phyloP scores from a whole-genome alignment of 2,888 invertebrate genomes.

The Leptopilina syphax region DNA sequence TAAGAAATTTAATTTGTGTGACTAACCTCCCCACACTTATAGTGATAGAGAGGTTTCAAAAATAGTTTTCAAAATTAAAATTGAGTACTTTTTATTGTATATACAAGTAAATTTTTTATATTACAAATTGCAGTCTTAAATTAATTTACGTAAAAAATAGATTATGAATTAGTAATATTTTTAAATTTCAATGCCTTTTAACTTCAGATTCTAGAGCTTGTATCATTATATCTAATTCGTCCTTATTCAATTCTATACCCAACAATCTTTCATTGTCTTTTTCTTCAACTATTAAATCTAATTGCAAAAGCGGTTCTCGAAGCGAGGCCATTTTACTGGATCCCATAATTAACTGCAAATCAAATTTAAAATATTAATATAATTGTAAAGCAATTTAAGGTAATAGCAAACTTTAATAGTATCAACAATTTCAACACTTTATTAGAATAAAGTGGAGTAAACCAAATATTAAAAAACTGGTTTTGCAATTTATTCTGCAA shows the following conservation, averaged over 20 bases:
- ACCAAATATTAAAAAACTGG: too few species aligned
- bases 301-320: constrained; percentile 77
- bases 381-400: background rate
- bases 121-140: too few species aligned
- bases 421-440: too few species aligned
- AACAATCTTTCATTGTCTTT: constrained; percentile 61
- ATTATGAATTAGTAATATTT: background rate
- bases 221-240: constrained; percentile 70
- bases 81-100: too few species aligned
- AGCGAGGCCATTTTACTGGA: constrained; percentile 77
- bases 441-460: too few species aligned
- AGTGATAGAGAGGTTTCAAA: too few species aligned
- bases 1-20: too few species aligned
- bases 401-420: background rate
- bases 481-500: too few species aligned
- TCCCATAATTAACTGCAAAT: constrained; percentile 77
- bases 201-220: constrained; percentile 62
- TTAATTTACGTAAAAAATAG: too few species aligned
- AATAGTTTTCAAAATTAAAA: too few species aligned
- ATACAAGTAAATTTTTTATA: too few species aligned
- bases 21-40: too few species aligned
- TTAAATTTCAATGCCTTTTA: constrained; percentile 41
- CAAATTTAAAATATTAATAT: background rate
- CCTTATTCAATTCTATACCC: constrained; percentile 67
- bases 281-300: constrained; percentile 73